Conservation (phyloP, 2,797 vertebrate species). For the Neosilurus mollespiculum region DNA sequence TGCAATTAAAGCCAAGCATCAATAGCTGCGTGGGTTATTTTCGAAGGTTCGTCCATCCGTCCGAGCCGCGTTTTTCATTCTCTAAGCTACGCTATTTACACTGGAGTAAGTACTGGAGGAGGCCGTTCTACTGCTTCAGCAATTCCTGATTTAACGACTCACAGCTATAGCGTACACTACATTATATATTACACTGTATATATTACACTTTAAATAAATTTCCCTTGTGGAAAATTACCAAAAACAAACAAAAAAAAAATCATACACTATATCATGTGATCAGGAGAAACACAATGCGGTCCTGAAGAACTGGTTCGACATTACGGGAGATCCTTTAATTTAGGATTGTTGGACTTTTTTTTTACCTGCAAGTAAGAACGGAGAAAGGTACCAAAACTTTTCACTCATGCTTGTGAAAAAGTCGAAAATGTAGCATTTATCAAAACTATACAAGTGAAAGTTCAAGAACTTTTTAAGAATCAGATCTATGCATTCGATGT, state of each 20-base stretch:
- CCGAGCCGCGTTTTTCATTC: neutral
- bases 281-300: neutral
- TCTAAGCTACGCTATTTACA: conserved; percentile 10
- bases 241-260: neutral
- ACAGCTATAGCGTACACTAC: neutral
- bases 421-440: neutral
- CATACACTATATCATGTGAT: no score
- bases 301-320: neutral
- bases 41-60: neutral
- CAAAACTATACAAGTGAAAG: neutral
- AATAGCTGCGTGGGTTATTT: conserved; percentile 18
- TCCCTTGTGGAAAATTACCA: neutral
- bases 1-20: conserved; percentile 16
- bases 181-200: no score
- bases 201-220: neutral
- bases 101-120: conserved; percentile 1
- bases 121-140: conserved; percentile 6
- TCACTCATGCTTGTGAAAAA: neutral
- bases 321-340: neutral
- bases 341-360: neutral
- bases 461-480: neutral
- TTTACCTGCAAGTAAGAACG: no score
- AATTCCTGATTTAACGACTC: neutral
- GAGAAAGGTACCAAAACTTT: neutral
- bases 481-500: no score